These are phyloP conservation scores for Diachasma alloeum DNA, from an alignment of 1,140 invertebrate genomes.

Conservation along the genomic window DNA sequence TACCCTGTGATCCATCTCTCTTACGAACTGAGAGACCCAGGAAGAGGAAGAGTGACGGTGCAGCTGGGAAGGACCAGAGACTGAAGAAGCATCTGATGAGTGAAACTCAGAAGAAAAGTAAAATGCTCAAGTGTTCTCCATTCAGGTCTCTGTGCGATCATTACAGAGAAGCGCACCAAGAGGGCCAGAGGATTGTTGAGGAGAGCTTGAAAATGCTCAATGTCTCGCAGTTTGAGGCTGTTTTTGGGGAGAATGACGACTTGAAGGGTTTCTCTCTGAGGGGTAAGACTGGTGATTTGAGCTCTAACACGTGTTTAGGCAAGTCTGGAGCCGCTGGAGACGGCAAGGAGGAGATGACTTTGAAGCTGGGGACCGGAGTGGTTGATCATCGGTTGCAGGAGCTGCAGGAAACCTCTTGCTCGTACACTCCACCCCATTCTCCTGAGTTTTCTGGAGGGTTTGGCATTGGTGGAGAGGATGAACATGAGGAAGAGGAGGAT, in stretches of 20 bases:
- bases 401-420: neutral
- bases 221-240: neutral
- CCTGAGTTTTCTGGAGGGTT: neutral
- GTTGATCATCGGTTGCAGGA: neutral
- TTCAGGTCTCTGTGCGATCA: neutral
- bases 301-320: neutral
- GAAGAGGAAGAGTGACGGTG: neutral
- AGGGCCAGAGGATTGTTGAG: neutral
- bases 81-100: neutral
- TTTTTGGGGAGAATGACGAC: neutral
- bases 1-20: slow-evolving; percentile 47
- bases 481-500: neutral
- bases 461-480: too few relatives aligned
- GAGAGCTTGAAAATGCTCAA: neutral
- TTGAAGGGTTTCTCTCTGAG: neutral
- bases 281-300: neutral
- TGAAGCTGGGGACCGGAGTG: neutral
- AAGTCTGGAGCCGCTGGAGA: neutral
- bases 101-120: neutral
- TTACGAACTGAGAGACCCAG: slow-evolving; percentile 25
- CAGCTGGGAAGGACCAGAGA: neutral
- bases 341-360: neutral
- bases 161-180: neutral
- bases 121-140: neutral
- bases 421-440: slow-evolving; percentile 12